Evolutionary conservation across 2,797 vertebrate species (phyloP).

Genomic region (Enteromius afrohamiltoni): DNA sequence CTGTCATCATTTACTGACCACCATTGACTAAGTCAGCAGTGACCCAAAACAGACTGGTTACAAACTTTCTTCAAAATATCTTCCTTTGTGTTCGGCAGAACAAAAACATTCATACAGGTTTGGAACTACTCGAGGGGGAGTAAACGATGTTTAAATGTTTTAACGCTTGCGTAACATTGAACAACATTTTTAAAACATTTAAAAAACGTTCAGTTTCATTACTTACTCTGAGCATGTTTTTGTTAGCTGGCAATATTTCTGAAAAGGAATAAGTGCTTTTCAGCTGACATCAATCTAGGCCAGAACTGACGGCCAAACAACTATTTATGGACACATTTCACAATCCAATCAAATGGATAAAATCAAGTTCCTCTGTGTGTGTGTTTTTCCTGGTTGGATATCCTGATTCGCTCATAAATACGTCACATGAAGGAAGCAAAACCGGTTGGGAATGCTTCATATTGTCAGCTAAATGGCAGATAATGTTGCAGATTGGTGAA

Average conservation of each 20-base stretch:
- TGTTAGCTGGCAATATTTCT: neutral
- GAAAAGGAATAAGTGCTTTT: neutral
- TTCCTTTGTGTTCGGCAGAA: too few relatives aligned
- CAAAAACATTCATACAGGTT: too few relatives aligned
- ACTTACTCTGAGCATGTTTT: neutral
- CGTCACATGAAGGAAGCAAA: neutral
- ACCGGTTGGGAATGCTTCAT: neutral
- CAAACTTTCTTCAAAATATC: too few relatives aligned
- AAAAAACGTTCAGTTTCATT: neutral
- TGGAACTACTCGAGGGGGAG: too few relatives aligned
- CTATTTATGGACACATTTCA: neutral
- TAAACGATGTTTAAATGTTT: too few relatives aligned
- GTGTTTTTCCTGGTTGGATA: too few relatives aligned
- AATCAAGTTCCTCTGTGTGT: neutral
- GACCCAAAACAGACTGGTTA: too few relatives aligned
- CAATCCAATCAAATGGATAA: neutral
- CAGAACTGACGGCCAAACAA: too few relatives aligned
- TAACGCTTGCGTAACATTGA: neutral
- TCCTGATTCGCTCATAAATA: neutral
- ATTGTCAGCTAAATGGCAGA: neutral
- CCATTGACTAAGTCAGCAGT: too few relatives aligned
- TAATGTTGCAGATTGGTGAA: neutral
- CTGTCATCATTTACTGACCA: too few relatives aligned
- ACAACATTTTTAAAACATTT: neutral
- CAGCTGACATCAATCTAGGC: neutral